Conservation (phyloP, 2,113 vertebrate species). For the Mixornis gularis region DNA sequence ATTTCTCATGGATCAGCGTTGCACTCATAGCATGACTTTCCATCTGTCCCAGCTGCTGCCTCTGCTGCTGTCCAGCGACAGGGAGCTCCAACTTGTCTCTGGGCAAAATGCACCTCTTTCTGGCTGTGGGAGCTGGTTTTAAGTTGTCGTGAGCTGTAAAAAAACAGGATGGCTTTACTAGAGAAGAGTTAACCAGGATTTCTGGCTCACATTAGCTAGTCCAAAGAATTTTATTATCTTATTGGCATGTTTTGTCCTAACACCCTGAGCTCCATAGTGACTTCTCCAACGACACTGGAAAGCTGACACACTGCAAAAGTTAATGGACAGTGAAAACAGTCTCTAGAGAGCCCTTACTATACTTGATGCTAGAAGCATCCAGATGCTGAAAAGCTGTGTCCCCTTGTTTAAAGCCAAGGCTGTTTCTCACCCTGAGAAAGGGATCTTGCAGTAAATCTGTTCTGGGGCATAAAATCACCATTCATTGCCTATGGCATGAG, state of each 20-base stretch:
- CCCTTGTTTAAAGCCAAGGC: background rate
- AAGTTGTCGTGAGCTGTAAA: background rate
- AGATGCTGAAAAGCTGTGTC: background rate
- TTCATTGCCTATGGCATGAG: background rate
- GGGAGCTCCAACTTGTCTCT: background rate
- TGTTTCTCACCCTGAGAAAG: background rate
- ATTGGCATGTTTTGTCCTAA: background rate
- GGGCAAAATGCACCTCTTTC: background rate
- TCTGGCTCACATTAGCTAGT: background rate
- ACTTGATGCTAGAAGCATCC: background rate
- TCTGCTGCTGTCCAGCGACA: background rate
- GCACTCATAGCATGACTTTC: background rate
- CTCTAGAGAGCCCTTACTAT: background rate
- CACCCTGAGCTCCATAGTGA: background rate
- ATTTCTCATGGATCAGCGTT: background rate
- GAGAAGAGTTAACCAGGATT: background rate
- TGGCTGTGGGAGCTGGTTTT: background rate
- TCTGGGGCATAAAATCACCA: background rate
- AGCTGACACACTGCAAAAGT: background rate
- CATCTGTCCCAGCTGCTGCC: background rate
- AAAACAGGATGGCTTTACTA: background rate
- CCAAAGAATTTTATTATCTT: background rate
- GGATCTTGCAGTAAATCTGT: background rate
- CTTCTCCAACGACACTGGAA: background rate
- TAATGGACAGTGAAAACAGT: conserved; percentile 10